Conservation (phyloP, 2,113 vertebrate species). For the Madoqua kirkii region DNA sequence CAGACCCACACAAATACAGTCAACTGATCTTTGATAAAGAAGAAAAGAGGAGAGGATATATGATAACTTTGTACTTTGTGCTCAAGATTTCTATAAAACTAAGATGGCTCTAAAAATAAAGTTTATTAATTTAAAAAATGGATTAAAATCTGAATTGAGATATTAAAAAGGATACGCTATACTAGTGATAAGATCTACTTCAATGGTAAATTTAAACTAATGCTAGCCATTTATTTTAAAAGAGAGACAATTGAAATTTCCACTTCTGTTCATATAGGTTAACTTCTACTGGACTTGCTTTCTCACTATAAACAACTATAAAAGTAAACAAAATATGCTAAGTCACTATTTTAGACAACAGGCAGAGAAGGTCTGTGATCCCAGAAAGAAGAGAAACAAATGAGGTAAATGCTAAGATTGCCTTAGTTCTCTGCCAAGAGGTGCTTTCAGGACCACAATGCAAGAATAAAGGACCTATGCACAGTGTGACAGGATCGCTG, state of each 20-base stretch:
- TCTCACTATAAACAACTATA: neutral
- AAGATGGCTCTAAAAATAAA: neutral
- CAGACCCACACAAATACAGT: neutral
- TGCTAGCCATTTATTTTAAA: neutral
- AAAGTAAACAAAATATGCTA: neutral
- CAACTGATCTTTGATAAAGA: neutral
- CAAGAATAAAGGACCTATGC: neutral
- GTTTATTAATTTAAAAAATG: neutral
- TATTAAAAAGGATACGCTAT: neutral
- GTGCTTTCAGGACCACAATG: neutral
- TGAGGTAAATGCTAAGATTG: neutral
- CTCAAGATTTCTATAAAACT: neutral
- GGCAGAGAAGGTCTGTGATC: neutral
- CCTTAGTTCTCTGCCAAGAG: neutral
- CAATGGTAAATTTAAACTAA: neutral
- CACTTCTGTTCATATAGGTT: neutral
- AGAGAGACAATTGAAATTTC: neutral
- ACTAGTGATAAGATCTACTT: neutral
- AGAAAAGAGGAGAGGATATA: neutral
- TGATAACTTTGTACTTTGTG: neutral
- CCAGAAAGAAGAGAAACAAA: neutral
- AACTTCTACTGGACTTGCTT: neutral
- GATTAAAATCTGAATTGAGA: neutral
- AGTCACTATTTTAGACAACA: neutral
- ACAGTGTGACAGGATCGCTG: neutral